Conservation (phyloP, 2,888 invertebrate genomes). For the Hypena proboscidalis region DNA sequence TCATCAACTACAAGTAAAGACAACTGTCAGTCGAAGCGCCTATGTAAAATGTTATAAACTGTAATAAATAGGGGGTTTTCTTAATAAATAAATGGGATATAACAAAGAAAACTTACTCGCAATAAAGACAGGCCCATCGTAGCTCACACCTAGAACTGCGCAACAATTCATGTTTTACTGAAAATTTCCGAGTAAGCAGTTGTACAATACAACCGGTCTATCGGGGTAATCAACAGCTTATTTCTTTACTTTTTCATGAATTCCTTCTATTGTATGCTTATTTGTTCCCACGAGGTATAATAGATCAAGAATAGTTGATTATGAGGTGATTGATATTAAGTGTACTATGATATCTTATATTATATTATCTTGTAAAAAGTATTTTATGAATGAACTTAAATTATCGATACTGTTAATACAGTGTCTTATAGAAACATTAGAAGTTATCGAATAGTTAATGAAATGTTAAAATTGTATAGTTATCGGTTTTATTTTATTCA, state of each 20-base stretch:
- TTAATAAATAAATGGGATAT: too few species aligned
- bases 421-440: too few species aligned
- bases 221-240: conserved; percentile 47
- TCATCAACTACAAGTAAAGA: too few species aligned
- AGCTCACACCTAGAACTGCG: conserved; percentile 43
- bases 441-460: too few species aligned
- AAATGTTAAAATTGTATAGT: too few species aligned
- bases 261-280: conserved; percentile 24
- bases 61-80: too few species aligned
- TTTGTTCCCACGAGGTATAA: conserved; percentile 33
- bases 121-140: conserved; percentile 67
- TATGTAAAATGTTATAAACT: too few species aligned
- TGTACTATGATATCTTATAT: not conserved
- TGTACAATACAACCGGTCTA: conserved; percentile 57
- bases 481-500: too few species aligned
- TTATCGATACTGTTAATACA: too few species aligned
- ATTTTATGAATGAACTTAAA: too few species aligned
- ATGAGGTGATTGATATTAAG: conserved; percentile 9
- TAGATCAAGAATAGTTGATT: conserved; percentile 1
- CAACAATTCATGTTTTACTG: conserved; percentile 29
- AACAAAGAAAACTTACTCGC: conserved; percentile 55
- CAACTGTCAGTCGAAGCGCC: too few species aligned
- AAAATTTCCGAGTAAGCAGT: conserved; percentile 41
- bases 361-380: too few species aligned
- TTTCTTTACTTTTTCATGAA: conserved; percentile 18